Base-by-base conservation (phyloP, 2,888 invertebrate species). In the Muschampia plurimacula region DNA sequence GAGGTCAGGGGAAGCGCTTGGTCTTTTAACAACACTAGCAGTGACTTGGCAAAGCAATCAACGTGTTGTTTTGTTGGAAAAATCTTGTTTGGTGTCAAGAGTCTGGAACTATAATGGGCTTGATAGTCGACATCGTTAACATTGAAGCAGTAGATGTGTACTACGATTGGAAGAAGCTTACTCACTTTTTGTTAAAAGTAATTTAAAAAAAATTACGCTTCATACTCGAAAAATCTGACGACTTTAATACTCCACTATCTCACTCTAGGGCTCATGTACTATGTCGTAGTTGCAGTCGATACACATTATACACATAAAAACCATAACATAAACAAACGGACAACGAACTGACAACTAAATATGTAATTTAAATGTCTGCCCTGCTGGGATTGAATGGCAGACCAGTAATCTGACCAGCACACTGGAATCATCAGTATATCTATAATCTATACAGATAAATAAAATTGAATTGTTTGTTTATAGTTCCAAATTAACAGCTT, bases 1-100 rank as follows among this genome's bases (percentile, higher is more conserved):
- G 66, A 67, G 72, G 72, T 67, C 72, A 72, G 66, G 60, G 57
- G 55, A 65, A 63, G 44, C 46, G 66, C 60, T 60, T 67, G 57
- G 41, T 67, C 67, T 67, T 44, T 52, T 46, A 60, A 68, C 60
- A 59, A 67, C 59, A 57, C 57, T 28, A 57, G 28, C 28, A 46
- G 46, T 68, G 67, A 60, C 59, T 68, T 67, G 57, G 63, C 69
- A 41, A 69, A 57, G 52, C 55, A 55, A 69, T 64, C 57, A 49
- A 64, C 46, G 46, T n/a, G 55, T 32, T 39, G 15, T 60, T 44
- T 59, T 57, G 52, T 67, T 67, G 67, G 32, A 60, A 60, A 62
- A 62, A 62, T 36, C 9, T 62, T 62, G 36, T 62, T 62, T 39
- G 59, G 59, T 60, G 41, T 62, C 62, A 41, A 62, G 62, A 62